Evolutionary conservation across 2,888 invertebrate species (phyloP).

Genomic region (Theristus sp.): DNA sequence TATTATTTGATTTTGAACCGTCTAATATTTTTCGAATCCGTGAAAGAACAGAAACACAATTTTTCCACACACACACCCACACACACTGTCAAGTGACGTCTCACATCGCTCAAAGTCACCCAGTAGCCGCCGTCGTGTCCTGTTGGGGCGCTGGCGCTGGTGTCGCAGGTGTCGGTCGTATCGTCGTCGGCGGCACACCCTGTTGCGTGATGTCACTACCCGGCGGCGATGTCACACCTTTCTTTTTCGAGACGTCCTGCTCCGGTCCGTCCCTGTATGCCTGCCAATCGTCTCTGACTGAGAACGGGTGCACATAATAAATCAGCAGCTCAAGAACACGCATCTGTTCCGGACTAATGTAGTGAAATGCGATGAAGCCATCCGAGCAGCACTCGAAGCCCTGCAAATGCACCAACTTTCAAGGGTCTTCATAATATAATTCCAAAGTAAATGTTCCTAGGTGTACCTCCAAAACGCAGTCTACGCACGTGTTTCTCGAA

Average conservation of each 20-base stretch:
- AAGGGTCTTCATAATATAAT: too few relatives aligned
- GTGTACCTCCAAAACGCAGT: not conserved
- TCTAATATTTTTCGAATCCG: too few relatives aligned
- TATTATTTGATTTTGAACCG: too few relatives aligned
- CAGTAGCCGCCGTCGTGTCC: too few relatives aligned
- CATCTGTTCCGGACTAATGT: not conserved
- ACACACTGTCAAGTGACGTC: too few relatives aligned
- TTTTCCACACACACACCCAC: too few relatives aligned
- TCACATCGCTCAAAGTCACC: too few relatives aligned
- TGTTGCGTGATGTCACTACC: not conserved
- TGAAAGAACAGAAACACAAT: too few relatives aligned
- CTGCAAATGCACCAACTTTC: not conserved
- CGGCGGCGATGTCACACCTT: not conserved
- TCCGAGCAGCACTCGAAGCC: conserved; percentile 1
- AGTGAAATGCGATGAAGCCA: not conserved
- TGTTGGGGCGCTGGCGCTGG: too few relatives aligned
- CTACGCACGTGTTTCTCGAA: not conserved
- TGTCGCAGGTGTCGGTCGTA: not conserved
- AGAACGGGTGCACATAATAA: not conserved
- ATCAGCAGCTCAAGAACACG: not conserved
- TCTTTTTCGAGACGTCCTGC: not conserved
- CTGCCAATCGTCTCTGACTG: not conserved
- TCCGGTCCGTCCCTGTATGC: not conserved
- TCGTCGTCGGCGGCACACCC: too few relatives aligned
- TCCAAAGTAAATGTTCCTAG: too few relatives aligned